A percentile compares a stretch with the other conserved stretches of the same genome.
phyloP scores from a whole-genome alignment of 2,797 vertebrate genomes.

The Pangasius mekongensis region DNA sequence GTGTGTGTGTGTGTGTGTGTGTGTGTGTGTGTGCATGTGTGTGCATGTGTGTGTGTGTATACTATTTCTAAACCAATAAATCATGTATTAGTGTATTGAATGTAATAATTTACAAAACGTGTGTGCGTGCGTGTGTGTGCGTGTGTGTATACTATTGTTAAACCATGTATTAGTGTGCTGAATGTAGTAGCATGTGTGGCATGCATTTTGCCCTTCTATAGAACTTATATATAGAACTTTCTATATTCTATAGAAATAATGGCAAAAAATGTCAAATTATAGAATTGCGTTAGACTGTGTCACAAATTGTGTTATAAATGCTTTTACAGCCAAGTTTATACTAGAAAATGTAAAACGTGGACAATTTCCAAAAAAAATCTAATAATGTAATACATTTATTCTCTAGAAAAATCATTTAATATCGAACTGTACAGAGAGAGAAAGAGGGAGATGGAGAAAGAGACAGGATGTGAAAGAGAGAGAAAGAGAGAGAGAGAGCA shows the following conservation, averaged over 20 bases:
- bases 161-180: too few species aligned
- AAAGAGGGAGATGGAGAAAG: background rate
- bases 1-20: background rate
- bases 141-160: too few species aligned
- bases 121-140: too few species aligned
- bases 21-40: background rate
- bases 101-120: too few species aligned
- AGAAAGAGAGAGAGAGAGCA: background rate
- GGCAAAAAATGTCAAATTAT: background rate
- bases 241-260: too few species aligned
- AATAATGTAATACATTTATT: constrained; percentile 8
- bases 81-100: too few species aligned
- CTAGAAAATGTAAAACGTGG: background rate
- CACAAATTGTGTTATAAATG: background rate
- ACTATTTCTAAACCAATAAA: too few species aligned
- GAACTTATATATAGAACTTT: too few species aligned
- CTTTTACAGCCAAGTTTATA: background rate
- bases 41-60: background rate
- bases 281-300: background rate
- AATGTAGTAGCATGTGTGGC: too few species aligned
- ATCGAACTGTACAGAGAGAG: background rate
- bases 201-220: background rate
- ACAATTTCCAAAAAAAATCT: background rate
- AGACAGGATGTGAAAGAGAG: background rate
- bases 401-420: background rate